Evolutionary conservation across 2,797 vertebrate genomes (phyloP).

Genomic region (Sciurus vulgaris): DNA sequence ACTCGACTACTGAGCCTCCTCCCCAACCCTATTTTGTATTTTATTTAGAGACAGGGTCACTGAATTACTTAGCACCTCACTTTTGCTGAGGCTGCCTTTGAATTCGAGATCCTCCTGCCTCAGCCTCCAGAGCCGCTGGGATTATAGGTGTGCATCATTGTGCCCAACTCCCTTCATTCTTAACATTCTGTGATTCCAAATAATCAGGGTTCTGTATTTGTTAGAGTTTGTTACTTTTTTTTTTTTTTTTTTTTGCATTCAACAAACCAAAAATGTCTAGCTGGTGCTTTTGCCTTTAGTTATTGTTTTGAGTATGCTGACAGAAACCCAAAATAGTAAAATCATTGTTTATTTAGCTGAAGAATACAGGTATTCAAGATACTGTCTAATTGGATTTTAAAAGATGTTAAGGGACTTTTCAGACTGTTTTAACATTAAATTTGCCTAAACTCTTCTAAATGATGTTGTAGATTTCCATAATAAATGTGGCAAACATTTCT

Average conservation of each 20-base stretch:
- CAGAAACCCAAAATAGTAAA: conserved; percentile 51
- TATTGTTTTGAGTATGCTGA: conserved; percentile 62
- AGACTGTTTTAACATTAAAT: conserved; percentile 79
- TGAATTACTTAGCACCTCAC: too few species aligned
- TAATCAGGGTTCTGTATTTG: conserved; percentile 54
- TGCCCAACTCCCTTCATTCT: background rate
- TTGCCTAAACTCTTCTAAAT: conserved; percentile 79
- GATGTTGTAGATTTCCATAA: conserved; percentile 81
- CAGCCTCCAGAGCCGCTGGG: too few species aligned
- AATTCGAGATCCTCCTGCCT: too few species aligned
- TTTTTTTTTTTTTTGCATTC: conserved; percentile 16
- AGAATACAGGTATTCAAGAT: conserved; percentile 75
- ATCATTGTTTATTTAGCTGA: conserved; percentile 66
- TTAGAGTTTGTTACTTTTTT: conserved; percentile 28
- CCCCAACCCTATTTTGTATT: too few species aligned
- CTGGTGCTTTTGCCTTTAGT: conserved; percentile 47
- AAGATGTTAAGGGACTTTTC: conserved; percentile 80
- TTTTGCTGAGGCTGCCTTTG: too few species aligned
- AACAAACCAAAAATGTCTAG: conserved; percentile 17
- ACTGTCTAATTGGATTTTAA: conserved; percentile 74
- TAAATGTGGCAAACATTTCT: conserved; percentile 81
- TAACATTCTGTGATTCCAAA: background rate
- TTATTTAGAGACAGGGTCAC: too few species aligned
- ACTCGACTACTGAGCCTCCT: too few species aligned
- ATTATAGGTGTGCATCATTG: too few species aligned